phyloP scores from a whole-genome alignment of 2,113 vertebrate genomes.

The Sylvietta virens region DNA sequence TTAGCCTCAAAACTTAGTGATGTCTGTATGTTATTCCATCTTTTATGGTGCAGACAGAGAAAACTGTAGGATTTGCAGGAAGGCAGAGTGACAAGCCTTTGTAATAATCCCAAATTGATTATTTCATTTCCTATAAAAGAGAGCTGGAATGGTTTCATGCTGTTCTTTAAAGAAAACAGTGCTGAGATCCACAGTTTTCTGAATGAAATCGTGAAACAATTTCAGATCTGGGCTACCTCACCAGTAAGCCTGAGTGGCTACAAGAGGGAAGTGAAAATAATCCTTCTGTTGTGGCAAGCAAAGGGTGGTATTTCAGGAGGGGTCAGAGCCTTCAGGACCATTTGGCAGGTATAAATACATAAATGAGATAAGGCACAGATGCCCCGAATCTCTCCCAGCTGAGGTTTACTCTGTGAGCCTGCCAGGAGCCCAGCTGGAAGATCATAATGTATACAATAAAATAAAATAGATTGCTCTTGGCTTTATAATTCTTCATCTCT shows the following conservation, averaged over 20 bases:
- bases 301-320: neutral
- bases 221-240: neutral
- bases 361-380: neutral
- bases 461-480: neutral
- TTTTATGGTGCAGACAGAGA: neutral
- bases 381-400: neutral
- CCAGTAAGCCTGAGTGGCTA: neutral
- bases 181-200: neutral
- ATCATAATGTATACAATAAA: neutral
- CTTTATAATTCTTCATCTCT: neutral
- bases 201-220: neutral
- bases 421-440: slow-evolving; percentile 22
- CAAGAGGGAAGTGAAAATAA: neutral
- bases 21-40: neutral
- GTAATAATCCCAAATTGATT: neutral
- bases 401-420: neutral
- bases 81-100: neutral
- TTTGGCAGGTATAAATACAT: neutral
- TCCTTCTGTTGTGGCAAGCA: neutral
- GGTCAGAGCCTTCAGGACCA: neutral
- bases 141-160: neutral
- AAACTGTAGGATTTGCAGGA: neutral
- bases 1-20: neutral
- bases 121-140: neutral
- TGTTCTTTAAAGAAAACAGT: neutral